These are phyloP conservation scores for Petrolisthes manimaculis DNA, from an alignment of 2,888 invertebrate species.

Conservation along the genomic window DNA sequence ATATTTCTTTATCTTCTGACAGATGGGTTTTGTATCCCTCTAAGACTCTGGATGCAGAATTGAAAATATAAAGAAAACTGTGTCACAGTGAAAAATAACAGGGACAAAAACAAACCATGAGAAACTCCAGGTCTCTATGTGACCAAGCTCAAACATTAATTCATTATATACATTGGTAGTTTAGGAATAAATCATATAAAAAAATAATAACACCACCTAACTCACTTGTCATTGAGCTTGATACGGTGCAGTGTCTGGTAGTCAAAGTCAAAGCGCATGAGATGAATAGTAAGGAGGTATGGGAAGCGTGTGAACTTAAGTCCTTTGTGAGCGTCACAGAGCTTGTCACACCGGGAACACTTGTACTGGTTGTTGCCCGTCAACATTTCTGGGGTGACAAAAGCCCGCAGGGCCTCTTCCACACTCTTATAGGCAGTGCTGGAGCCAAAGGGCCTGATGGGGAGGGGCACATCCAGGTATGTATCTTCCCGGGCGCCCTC, in stretches of 20 bases:
- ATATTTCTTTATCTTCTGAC: no score
- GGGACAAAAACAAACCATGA: not conserved
- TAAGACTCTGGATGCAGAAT: no score
- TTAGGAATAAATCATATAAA: not conserved
- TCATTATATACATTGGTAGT: no score
- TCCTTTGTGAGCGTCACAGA: conserved; percentile 91
- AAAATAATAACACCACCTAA: conserved; percentile 53
- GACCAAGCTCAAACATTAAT: no score
- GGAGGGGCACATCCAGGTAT: conserved; percentile 87
- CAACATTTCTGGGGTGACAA: conserved; percentile 86
- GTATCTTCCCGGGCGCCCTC: conserved; percentile 86
- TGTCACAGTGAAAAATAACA: conserved; percentile 12
- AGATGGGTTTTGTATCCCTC: no score
- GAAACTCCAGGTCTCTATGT: not conserved
- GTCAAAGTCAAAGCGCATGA: conserved; percentile 92
- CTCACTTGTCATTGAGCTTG: conserved; percentile 87
- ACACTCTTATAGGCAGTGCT: conserved; percentile 82
- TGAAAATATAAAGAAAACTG: no score
- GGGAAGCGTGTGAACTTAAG: conserved; percentile 88
- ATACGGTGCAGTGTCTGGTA: conserved; percentile 85
- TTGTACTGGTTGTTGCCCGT: conserved; percentile 88
- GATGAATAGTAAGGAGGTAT: conserved; percentile 85
- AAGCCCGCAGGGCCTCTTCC: conserved; percentile 85
- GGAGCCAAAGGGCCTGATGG: conserved; percentile 86
- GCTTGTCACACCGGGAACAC: conserved; percentile 87